Evolutionary conservation across 2,113 vertebrate genomes (phyloP).

Genomic region (Gallinago paraguaiae): DNA sequence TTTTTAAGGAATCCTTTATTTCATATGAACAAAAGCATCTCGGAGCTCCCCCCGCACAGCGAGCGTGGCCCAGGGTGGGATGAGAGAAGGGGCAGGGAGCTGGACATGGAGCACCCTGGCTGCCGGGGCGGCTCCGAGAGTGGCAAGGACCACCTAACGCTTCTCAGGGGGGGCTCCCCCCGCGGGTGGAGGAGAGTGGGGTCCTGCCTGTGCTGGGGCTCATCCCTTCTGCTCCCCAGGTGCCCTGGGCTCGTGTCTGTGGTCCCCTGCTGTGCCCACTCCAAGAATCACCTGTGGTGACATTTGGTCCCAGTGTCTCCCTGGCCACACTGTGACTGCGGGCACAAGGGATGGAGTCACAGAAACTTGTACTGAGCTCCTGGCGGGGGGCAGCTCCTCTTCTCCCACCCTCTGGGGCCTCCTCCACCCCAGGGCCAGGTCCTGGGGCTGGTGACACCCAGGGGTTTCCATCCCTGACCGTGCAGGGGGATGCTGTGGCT

Average conservation of each 20-base stretch:
- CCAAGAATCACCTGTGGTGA: accelerated
- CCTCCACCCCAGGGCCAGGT: background rate
- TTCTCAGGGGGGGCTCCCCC: background rate
- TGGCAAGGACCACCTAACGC: accelerated
- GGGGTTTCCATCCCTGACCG: background rate
- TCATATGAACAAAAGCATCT: background rate
- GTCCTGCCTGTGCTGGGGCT: background rate
- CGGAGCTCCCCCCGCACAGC: accelerated
- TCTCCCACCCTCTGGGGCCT: background rate
- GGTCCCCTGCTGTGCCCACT: accelerated
- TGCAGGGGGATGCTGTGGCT: accelerated
- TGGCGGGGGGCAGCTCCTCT: background rate
- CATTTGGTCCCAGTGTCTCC: accelerated
- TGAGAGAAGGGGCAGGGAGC: background rate
- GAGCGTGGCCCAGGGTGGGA: accelerated
- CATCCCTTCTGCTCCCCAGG: no score
- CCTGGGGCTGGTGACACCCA: background rate
- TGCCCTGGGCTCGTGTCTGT: accelerated
- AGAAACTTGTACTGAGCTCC: background rate
- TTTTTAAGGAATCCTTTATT: conserved; percentile 23
- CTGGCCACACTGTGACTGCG: accelerated
- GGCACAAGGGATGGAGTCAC: background rate
- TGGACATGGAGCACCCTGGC: background rate
- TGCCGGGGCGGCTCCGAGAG: background rate
- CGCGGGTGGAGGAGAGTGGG: background rate